A percentile compares a stretch with the other conserved stretches of the same genome.
Evolutionary conservation across 1,140 invertebrate genomes (phyloP).

Genomic region (Cotesia vestalis): DNA sequence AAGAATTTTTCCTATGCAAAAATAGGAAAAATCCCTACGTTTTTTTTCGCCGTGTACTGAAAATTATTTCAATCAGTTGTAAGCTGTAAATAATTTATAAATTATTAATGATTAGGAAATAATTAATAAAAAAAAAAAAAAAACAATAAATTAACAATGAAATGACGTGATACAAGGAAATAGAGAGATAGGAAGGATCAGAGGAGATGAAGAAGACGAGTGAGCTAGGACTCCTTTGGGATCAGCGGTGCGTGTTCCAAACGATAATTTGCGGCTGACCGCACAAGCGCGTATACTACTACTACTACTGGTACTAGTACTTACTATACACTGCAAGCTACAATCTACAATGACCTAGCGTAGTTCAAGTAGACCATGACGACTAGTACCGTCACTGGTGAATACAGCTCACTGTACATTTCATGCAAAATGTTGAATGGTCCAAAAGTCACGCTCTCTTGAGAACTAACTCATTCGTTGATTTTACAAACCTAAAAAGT

Average conservation of each 20-base stretch:
- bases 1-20: too few relatives aligned
- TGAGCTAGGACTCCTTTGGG: constrained; percentile 8
- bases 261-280: constrained; percentile 33
- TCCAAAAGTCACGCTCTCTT: constrained; percentile 15
- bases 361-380: neutral
- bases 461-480: constrained; percentile 3
- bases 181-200: constrained; percentile 4
- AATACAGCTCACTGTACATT: too few relatives aligned
- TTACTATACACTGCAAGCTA: neutral
- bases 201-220: constrained; percentile 12
- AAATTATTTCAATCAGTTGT: too few relatives aligned
- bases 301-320: neutral
- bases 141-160: neutral
- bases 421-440: constrained; percentile 9
- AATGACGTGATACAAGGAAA: neutral
- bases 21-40: too few relatives aligned
- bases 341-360: neutral
- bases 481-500: neutral
- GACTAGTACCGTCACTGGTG: neutral
- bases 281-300: constrained; percentile 19
- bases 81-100: too few relatives aligned
- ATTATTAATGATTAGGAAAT: too few relatives aligned
- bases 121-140: too few relatives aligned
- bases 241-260: constrained; percentile 20
- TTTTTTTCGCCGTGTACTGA: too few relatives aligned